phyloP scores from a whole-genome alignment of 2,113 vertebrate species.

The Ranitomeya variabilis region DNA sequence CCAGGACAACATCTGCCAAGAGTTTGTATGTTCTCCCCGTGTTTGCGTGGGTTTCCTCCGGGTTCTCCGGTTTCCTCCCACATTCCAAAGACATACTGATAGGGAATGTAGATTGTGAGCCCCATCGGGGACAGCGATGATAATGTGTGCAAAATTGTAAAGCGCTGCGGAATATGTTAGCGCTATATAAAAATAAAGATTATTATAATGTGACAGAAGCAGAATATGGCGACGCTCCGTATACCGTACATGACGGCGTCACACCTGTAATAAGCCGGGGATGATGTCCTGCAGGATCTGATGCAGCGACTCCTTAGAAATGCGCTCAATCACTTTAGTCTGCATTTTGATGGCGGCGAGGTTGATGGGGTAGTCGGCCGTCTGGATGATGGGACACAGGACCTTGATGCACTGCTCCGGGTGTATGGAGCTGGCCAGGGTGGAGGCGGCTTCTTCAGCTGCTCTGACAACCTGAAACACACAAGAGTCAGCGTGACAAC shows the following conservation, averaged over 20 bases:
- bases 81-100: too few species aligned
- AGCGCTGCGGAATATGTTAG: too few species aligned
- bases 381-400: conserved; percentile 97
- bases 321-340: conserved; percentile 95
- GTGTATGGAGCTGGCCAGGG: conserved; percentile 91
- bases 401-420: conserved; percentile 99
- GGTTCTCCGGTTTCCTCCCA: too few species aligned
- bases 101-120: too few species aligned
- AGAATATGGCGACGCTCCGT: too few species aligned
- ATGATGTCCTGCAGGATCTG: conserved; percentile 94
- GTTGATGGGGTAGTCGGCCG: conserved; percentile 98
- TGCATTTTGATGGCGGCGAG: conserved; percentile 99
- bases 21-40: too few species aligned
- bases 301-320: conserved; percentile 87
- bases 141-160: too few species aligned
- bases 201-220: too few species aligned
- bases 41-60: too few species aligned
- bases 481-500: conserved; percentile 7
- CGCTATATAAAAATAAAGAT: too few species aligned
- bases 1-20: too few species aligned
- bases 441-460: conserved; percentile 93
- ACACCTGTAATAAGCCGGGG: conserved; percentile 92
- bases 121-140: too few species aligned
- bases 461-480: conserved; percentile 89
- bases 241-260: neutral